Evolutionary conservation across 2,888 invertebrate genomes (phyloP), one percentile per base, ranked within the genome.

Genomic region (Epinotia brunnichana): DNA sequence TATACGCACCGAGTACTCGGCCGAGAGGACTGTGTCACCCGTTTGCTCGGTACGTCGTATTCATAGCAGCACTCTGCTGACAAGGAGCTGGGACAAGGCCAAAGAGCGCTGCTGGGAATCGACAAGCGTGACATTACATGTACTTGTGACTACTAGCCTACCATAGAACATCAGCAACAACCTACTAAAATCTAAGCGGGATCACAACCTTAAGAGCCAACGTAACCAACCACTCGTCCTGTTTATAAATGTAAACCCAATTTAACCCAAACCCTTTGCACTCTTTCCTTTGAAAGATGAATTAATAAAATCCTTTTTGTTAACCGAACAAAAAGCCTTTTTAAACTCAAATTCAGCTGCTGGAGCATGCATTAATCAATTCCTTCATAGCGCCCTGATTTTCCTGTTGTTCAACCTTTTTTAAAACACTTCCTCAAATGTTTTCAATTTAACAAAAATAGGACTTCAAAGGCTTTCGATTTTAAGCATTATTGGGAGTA

Each of bases 271-370:
- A 60, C 41, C 67, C 61, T 70, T 66, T 59, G 3, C 24, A 10
- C 29, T 61, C n/a, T 17, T 62, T 44, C 54, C 17, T 54, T 56
- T 71, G 44, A 61, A 61, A 44, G 44, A 67, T 61, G 29, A 67
- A 71, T 71, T 61, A 61, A 61, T 54, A 54, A 61, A 61, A 54
- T 53, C 61, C 67, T 61, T 71, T 71, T 71, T 48, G 44, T 35
- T 67, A 54, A 39, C 54, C 29, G 19, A 61, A 71, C 66, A 71
- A 71, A 71, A 60, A 48, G 11, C 54, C 54, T 66, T 71, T 71
- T 71, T 59, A 70, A 67, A 61, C 67, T 71, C 60, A n/a, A 56
- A 61, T 48, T 48, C 54, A 67, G 67, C 51, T 70, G 64, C 56
- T 56, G 13, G 17, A 24, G 51, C 59, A 39, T 66, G 51, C 60